phyloP scores from a whole-genome alignment of 2,888 invertebrate genomes.

The Lochmaea capreae region DNA sequence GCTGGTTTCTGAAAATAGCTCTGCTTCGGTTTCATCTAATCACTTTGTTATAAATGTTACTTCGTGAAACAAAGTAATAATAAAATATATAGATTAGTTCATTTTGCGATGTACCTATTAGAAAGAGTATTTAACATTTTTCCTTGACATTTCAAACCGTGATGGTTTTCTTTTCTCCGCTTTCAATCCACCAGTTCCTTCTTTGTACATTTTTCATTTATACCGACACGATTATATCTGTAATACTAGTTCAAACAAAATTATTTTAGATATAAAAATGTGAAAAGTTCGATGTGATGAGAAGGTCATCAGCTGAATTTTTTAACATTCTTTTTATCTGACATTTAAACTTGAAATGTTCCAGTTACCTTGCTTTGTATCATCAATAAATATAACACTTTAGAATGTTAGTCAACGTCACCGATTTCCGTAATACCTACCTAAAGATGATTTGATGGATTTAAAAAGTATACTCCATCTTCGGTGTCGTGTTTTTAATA shows the following conservation, averaged over 20 bases:
- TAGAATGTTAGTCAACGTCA: no score
- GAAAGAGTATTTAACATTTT: constrained; percentile 28
- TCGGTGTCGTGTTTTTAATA: no score
- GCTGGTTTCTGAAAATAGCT: no score
- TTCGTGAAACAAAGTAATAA: not conserved
- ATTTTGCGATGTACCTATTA: constrained; percentile 26
- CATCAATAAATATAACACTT: not conserved
- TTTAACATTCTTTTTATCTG: not conserved
- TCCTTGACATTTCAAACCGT: constrained; percentile 44
- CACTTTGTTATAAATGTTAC: not conserved
- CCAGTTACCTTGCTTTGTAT: not conserved
- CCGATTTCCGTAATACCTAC: no score
- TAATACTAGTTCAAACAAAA: not conserved
- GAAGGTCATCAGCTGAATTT: not conserved
- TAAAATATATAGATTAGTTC: constrained; percentile 20
- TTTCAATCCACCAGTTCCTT: constrained; percentile 2
- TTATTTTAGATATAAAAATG: not conserved
- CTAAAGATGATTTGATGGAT: no score
- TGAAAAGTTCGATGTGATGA: not conserved
- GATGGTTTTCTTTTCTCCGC: constrained; percentile 32
- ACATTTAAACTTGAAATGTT: not conserved
- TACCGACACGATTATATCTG: not conserved
- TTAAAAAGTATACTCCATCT: no score
- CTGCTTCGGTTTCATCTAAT: not conserved
- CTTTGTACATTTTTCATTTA: not conserved